Evolutionary conservation across 2,888 invertebrate species (phyloP), one percentile per base, ranked within the genome.

Genomic region (Brenthis ino): DNA sequence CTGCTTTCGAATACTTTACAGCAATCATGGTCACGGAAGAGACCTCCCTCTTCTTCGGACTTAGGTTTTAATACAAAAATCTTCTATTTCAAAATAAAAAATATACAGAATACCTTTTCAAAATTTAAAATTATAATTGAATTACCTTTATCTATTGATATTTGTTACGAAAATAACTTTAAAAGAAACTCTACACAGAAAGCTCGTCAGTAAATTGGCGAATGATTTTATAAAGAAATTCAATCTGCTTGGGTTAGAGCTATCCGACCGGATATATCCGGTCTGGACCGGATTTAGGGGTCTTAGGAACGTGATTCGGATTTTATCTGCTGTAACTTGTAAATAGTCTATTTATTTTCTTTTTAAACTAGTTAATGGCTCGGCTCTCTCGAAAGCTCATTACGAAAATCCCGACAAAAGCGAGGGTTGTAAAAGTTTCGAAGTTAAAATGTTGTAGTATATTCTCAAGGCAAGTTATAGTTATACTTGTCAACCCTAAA

Each of bases 241-340:
- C 33, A 50, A 60, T 60, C 60, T 50, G n/a, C n/a, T 28, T 11
- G 60, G 60, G 60, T 28, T 60, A 60, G 50, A 28, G 1, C 60
- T 60, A 60, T 60, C 60, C 28, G 2, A 55, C 55, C 67, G 67
- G 67, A 67, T 56, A 67, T 55, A 67, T 61, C 55, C 58, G 54
- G 58, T 28, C 47, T 55, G 64, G 60, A 60, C 60, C 50, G 60
- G 50, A 60, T 48, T 48, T n/a, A n/a, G 28, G 58, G 58, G 58
- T 43, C 37, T 11, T 58, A 28, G 58, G n/a, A 4, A 60, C 50
- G 50, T 50, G 60, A 60, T 60, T 60, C 50, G 16, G 50, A 60
- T 60, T 60, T 50, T 50, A 60, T 60, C 50, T 28, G 28, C n/a
- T 60, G n/a, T 28, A 43, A 11, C 11, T 43, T 43, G 11, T 43